phyloP scores from a whole-genome alignment of 1,140 invertebrate genomes.

The Gryllus bimaculatus region DNA sequence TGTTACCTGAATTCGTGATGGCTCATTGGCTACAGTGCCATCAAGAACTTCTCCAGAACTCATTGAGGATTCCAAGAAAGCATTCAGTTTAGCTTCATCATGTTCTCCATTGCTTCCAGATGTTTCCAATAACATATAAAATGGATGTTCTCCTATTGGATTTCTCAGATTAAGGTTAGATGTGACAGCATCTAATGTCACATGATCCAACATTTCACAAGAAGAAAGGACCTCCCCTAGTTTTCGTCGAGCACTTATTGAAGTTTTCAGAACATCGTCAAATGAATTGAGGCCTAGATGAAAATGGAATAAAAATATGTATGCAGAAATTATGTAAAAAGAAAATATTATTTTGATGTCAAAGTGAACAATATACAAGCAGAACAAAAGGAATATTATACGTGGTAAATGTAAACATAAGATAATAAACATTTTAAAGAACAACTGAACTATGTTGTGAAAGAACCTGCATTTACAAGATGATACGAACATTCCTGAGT shows the following conservation, averaged over 20 bases:
- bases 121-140: conserved; percentile 88
- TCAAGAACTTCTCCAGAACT: conserved; percentile 59
- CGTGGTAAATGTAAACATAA: not conserved
- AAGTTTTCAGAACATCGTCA: conserved; percentile 64
- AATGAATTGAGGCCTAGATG: conserved; percentile 61
- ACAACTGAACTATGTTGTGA: too few relatives aligned
- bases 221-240: conserved; percentile 87
- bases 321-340: not conserved
- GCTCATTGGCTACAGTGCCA: conserved; percentile 74
- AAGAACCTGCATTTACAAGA: too few relatives aligned
- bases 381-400: too few relatives aligned
- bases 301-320: conserved; percentile 6
- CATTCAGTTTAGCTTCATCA: conserved; percentile 77
- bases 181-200: conserved; percentile 50
- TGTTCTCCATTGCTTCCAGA: conserved; percentile 72
- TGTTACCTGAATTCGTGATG: conserved; percentile 61
- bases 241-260: conserved; percentile 56
- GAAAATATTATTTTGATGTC: too few relatives aligned
- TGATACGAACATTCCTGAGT: too few relatives aligned
- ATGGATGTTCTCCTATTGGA: conserved; percentile 58
- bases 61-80: conserved; percentile 68
- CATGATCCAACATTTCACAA: conserved; percentile 82
- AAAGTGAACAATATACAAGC: too few relatives aligned
- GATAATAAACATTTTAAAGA: not conserved
- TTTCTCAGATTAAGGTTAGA: conserved; percentile 51